A percentile compares a stretch with the other conserved stretches of the same genome.
phyloP scores from a whole-genome alignment of 2,113 vertebrate species.

The Actinemys pallida region DNA sequence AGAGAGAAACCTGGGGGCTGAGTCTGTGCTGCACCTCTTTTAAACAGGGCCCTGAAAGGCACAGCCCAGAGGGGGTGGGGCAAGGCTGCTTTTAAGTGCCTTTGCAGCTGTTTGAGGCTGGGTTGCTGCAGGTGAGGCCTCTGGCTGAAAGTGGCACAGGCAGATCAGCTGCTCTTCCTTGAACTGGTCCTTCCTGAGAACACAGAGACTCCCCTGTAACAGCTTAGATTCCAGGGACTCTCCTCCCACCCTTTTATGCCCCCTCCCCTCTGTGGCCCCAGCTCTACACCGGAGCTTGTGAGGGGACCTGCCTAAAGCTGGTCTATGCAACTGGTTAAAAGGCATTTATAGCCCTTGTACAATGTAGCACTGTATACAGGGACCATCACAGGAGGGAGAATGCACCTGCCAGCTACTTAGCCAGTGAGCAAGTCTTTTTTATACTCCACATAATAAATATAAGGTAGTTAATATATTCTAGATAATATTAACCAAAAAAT shows the following conservation, averaged over 20 bases:
- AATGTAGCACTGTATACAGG: background rate
- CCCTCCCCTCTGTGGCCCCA: background rate
- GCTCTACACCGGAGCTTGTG: background rate
- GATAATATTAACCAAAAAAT: background rate
- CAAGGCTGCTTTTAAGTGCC: background rate
- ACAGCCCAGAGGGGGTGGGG: background rate
- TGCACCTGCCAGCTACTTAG: background rate
- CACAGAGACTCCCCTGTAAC: rapidly evolving
- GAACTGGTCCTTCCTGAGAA: background rate
- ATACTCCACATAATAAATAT: background rate
- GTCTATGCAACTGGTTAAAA: rapidly evolving
- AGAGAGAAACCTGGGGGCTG: background rate
- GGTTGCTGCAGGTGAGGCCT: background rate
- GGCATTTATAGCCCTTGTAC: background rate
- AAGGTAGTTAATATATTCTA: background rate
- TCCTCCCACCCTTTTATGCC: background rate
- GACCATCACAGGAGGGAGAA: background rate
- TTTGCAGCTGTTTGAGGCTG: background rate
- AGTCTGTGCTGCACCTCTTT: background rate
- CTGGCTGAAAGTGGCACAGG: background rate
- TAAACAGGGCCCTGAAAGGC: background rate
- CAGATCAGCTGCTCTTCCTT: rapidly evolving
- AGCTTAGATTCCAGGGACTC: background rate
- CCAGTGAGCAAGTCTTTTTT: background rate
- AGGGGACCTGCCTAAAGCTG: background rate